Evolutionary conservation across 2,888 invertebrate genomes (phyloP).

Genomic region (Caenorhabditis sp.): DNA sequence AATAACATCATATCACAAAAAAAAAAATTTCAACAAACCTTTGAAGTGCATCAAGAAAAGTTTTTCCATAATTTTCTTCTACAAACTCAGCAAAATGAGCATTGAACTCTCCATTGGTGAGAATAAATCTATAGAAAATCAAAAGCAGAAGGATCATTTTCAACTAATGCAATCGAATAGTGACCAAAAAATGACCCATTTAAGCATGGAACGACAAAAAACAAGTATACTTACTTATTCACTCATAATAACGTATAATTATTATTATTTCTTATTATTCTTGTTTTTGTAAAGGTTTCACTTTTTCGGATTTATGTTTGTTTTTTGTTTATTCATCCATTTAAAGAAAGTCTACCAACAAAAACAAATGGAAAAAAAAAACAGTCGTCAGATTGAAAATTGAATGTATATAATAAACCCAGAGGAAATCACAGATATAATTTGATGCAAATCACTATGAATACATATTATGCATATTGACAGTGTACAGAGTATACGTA

Average conservation of each 20-base stretch:
- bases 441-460: not conserved
- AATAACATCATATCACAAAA: not conserved
- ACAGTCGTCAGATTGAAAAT: not conserved
- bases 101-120: constrained; percentile 21
- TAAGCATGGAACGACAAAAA: not conserved
- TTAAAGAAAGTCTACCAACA: not conserved
- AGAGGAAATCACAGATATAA: constrained; percentile 4
- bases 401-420: not conserved
- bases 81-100: constrained; percentile 44
- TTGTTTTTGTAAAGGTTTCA: not conserved
- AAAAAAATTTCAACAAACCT: constrained; percentile 13
- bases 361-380: not conserved
- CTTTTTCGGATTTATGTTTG: not conserved
- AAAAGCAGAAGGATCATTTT: not conserved
- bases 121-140: not conserved
- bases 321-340: not conserved
- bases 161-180: not conserved
- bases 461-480: not conserved
- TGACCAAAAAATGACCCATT: not conserved
- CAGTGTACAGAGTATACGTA: not conserved
- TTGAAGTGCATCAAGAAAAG: constrained; percentile 36
- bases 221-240: not conserved
- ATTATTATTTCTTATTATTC: not conserved
- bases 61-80: constrained; percentile 40
- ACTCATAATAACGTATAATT: not conserved